Conservation (phyloP, 2,113 vertebrate genomes). For the Tricholaema leucomelas region DNA sequence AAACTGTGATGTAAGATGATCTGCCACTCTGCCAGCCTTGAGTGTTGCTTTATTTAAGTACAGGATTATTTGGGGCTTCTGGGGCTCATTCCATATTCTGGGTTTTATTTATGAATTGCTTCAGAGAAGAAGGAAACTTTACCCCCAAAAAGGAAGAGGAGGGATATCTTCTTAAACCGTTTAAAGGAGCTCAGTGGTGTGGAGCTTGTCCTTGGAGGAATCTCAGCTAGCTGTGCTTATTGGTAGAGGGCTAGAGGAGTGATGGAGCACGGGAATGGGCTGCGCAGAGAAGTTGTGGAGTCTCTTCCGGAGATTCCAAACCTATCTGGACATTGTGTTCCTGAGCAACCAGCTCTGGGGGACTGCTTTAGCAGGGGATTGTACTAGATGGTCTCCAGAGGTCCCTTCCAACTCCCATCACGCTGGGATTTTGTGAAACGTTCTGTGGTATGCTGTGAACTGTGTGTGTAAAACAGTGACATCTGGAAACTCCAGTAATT, state of each 20-base stretch:
- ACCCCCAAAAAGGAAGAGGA: not conserved
- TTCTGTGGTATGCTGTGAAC: not conserved
- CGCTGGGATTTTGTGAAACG: not conserved
- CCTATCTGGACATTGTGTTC: too few species aligned
- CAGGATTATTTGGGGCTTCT: not conserved
- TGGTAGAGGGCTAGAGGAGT: not conserved
- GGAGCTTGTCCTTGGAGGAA: not conserved
- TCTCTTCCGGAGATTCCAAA: too few species aligned
- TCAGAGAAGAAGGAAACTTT: not conserved
- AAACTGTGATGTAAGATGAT: not conserved
- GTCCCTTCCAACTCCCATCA: too few species aligned
- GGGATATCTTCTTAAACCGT: not conserved
- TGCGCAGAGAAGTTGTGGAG: too few species aligned
- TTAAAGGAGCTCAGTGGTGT: not conserved
- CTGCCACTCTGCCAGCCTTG: not conserved
- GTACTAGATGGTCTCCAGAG: too few species aligned
- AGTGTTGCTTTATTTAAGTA: not conserved
- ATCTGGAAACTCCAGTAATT: not conserved
- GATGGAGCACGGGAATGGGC: too few species aligned
- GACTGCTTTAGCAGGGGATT: too few species aligned
- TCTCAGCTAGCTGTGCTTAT: not conserved
- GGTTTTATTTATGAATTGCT: not conserved
- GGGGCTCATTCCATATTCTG: not conserved
- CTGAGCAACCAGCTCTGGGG: too few species aligned
- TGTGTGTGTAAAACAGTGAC: rapidly evolving